Percentiles rank a stretch among this genome's conserved stretches.
Evolutionary conservation across 2,797 vertebrate genomes (phyloP).

Genomic region (Xiphorhynchus erythropygius): DNA sequence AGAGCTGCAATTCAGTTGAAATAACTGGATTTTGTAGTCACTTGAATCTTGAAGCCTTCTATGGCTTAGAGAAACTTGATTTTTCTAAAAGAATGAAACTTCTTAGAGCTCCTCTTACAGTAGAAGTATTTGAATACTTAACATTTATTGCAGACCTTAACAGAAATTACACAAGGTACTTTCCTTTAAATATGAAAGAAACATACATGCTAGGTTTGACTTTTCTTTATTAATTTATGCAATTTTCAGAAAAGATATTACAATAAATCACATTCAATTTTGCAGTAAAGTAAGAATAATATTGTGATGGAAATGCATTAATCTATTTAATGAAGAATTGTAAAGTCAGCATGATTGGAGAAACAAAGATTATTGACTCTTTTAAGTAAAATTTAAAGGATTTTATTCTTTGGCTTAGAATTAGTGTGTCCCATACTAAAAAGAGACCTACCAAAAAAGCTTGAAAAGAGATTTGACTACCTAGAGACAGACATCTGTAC

Average conservation of each 20-base stretch:
- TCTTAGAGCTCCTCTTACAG: not conserved
- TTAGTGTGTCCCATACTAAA: not conserved
- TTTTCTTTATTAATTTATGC: not conserved
- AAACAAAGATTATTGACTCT: slow-evolving; percentile 35
- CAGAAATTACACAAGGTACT: not conserved
- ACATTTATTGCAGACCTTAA: not conserved
- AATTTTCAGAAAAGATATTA: not conserved
- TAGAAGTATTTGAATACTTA: not conserved
- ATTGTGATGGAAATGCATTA: slow-evolving; percentile 12
- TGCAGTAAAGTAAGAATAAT: slow-evolving; percentile 37
- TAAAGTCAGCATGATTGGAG: slow-evolving; percentile 6
- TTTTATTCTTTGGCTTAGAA: not conserved
- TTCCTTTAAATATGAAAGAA: not conserved
- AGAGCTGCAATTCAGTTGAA: slow-evolving; percentile 11
- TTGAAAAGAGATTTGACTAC: not conserved
- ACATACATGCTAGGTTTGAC: not conserved
- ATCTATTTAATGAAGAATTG: slow-evolving; percentile 35
- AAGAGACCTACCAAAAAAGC: not conserved
- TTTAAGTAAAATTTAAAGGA: slow-evolving; percentile 13
- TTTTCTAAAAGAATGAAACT: not conserved
- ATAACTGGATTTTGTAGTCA: slow-evolving; percentile 26
- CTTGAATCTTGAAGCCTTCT: not conserved
- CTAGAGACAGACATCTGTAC: not conserved
- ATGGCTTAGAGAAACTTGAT: not conserved
- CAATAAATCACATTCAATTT: not conserved